Conservation (phyloP, 37 sponge, comb jelly and placozoan genomes). For the Geodia barretti region DNA sequence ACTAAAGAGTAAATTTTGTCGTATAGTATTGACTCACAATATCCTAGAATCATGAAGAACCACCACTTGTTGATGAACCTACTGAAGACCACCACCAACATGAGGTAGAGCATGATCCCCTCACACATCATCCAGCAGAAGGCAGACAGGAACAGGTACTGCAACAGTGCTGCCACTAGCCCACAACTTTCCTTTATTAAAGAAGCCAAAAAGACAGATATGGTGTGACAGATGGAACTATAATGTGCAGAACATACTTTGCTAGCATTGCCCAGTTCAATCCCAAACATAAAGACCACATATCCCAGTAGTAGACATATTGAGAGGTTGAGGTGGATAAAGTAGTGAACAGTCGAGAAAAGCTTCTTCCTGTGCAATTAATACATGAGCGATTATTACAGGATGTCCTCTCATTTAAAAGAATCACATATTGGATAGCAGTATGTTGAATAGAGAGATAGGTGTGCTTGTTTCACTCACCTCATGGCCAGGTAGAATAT, state of each 20-base stretch:
- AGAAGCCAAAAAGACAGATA: constrained; percentile 11
- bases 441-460: not conserved
- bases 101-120: constrained; percentile 40
- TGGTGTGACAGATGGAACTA: constrained; percentile 14
- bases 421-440: not conserved
- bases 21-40: constrained; percentile 9
- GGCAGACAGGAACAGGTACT: constrained; percentile 37
- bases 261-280: not conserved
- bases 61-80: constrained; percentile 15
- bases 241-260: not conserved
- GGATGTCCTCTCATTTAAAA: no score
- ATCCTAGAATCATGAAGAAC: constrained; percentile 33
- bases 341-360: not conserved
- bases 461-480: not conserved
- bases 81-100: constrained; percentile 35
- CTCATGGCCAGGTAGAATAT: constrained; percentile 5
- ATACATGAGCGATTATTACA: no score
- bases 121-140: constrained; percentile 50
- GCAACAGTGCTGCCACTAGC: constrained; percentile 19
- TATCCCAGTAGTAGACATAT: not conserved
- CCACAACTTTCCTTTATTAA: constrained; percentile 13
- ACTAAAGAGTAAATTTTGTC: not conserved
- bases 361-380: not conserved
- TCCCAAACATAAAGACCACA: not conserved
- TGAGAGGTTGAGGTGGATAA: not conserved